Evolutionary conservation across 2,113 vertebrate species (phyloP).

Genomic region (Fukomys damarensis): DNA sequence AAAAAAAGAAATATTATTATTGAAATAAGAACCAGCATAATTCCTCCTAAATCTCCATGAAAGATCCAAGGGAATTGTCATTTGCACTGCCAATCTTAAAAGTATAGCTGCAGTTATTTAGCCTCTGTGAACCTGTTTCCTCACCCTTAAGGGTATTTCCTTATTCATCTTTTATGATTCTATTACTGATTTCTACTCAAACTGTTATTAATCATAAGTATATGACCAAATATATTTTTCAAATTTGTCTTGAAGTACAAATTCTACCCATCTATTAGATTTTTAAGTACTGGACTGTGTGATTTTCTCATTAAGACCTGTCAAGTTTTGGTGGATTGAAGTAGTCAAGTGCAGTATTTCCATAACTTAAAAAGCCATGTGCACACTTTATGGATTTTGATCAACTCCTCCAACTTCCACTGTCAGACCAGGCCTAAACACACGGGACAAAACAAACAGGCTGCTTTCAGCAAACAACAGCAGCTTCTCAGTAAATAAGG

Average conservation of each 20-base stretch:
- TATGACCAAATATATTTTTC: conserved; percentile 17
- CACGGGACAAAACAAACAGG: too few species aligned
- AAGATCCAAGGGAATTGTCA: background rate
- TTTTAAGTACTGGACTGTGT: background rate
- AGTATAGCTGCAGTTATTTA: background rate
- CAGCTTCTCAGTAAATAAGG: too few species aligned
- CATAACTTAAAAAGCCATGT: background rate
- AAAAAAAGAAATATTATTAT: background rate
- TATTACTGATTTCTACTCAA: background rate
- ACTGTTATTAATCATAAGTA: background rate
- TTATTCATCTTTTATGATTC: background rate
- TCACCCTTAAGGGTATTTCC: background rate
- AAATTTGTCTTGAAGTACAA: background rate
- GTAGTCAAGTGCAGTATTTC: background rate
- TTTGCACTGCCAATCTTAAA: background rate
- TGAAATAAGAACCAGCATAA: too few species aligned
- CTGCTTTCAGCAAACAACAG: too few species aligned
- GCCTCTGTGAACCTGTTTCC: background rate
- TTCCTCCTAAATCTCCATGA: background rate
- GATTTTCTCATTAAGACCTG: conserved; percentile 19
- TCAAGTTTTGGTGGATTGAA: background rate
- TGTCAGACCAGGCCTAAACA: background rate
- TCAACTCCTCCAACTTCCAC: background rate
- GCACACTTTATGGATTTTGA: background rate
- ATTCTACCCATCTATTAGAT: background rate